Base-by-base conservation (phyloP, 2,113 vertebrate genomes). In the Corapipo altera region DNA sequence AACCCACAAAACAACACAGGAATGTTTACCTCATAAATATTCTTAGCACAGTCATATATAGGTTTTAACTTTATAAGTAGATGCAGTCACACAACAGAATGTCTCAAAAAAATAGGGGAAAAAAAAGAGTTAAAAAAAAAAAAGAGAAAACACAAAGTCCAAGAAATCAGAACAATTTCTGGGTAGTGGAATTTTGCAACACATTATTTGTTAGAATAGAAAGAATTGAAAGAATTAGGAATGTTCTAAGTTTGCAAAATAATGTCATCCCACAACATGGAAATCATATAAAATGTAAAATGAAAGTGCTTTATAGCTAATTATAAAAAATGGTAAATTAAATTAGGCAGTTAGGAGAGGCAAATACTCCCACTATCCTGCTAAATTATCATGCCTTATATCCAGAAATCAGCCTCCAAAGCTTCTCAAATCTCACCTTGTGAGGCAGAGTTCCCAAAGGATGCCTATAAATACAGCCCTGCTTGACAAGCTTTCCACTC, bases 401-500 rank as follows among this genome's bases (percentile, higher is more conserved):
- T 65, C 37, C 24, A 96, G 67, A 85, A 92, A 89, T 52, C 65
- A 85, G 82, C 59, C 85, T 95, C 80, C 82, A 95, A 89, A 90
- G 46, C 77, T 95, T 94, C 97, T 96, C 70, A 78, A 55, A 91
- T 95, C 89, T 79, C 48, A 92, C 86, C 77, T 89, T 93, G 87
- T 9, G 6, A 97, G 55, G 58, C 91, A 94, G 84, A 77, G 91
- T 39, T 83, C 82, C 93, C 85, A 82, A 67, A 91, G 95, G 96
- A 81, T 61, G 69, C 69, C 77, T 89, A 81, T 86, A 91, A 96
- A 97, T 84, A 95, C 74, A 94, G 85, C 54, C 76, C 35, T 72
- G 81, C 77, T 83, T 96, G 80, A 96, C 65, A 96, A 87, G 91
- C 65, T 94, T 83, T 93, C 57, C 19, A 82, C 55, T 94, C 85